phyloP scores from a whole-genome alignment of 23 tunicate species.

The Pegea sp. region DNA sequence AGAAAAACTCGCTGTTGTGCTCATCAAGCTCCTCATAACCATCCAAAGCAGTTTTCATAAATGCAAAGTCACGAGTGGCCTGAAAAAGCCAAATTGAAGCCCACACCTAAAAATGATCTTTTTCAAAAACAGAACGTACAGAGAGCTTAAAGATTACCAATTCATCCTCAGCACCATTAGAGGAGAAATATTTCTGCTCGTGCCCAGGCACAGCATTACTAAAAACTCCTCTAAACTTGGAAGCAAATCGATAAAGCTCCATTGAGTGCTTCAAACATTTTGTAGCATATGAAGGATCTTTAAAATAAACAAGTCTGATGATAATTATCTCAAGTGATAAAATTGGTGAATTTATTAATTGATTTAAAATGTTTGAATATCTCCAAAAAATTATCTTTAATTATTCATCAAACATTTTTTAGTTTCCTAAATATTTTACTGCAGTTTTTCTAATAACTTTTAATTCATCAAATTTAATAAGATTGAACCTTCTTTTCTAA shows the following conservation, averaged over 20 bases:
- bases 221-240: background rate
- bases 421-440: too few species aligned
- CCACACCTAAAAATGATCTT: background rate
- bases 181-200: background rate
- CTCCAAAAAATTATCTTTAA: too few species aligned
- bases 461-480: too few species aligned
- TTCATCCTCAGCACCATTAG: background rate
- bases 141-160: background rate
- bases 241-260: slow-evolving; percentile 14
- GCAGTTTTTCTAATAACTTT: too few species aligned
- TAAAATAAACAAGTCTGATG: too few species aligned
- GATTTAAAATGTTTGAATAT: too few species aligned
- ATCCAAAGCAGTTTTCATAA: background rate
- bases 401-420: too few species aligned
- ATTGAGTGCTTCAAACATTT: slow-evolving; percentile 6
- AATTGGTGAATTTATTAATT: too few species aligned
- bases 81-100: background rate
- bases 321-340: too few species aligned
- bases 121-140: background rate
- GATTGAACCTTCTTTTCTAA: slow-evolving; percentile 56
- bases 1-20: background rate
- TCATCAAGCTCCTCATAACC: background rate
- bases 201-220: background rate
- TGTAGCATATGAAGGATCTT: slow-evolving; percentile 5
- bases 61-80: background rate